Percentiles rank a stretch among this genome's conserved stretches.
Evolutionary conservation across 1,140 invertebrate species (phyloP).

Genomic region (Chionoecetes opilio): DNA sequence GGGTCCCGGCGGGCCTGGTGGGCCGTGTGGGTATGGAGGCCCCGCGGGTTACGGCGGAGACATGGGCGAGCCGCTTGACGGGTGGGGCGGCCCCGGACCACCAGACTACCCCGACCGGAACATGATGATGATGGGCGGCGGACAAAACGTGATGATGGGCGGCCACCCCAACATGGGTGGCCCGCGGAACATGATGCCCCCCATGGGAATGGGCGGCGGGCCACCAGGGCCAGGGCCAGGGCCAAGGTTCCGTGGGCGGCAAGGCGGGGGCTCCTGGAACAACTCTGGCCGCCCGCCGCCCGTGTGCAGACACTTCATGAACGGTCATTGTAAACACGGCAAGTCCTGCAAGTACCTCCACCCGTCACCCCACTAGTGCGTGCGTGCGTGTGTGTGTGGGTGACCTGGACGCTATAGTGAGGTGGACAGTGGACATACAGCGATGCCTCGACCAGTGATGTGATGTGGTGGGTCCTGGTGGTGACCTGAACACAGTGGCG

Average conservation of each 20-base stretch:
- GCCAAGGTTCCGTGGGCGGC: conserved; percentile 42
- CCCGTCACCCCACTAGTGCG: conserved; percentile 42
- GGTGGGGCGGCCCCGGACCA: conserved; percentile 66
- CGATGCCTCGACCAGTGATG: too few species aligned
- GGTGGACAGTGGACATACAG: too few species aligned
- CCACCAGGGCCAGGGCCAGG: conserved; percentile 19
- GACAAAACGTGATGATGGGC: conserved; percentile 70
- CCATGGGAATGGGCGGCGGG: conserved; percentile 65
- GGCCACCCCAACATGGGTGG: conserved; percentile 49
- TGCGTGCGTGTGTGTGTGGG: too few species aligned
- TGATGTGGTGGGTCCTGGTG: too few species aligned
- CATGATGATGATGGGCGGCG: conserved; percentile 69
- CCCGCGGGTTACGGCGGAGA: conserved; percentile 40
- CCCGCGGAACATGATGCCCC: conserved; percentile 73
- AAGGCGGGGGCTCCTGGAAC: conserved; percentile 57
- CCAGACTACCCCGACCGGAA: conserved; percentile 62
- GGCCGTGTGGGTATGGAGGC: conserved; percentile 37
- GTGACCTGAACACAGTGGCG: too few species aligned
- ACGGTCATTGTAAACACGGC: conserved; percentile 71
- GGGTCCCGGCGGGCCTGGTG: conserved; percentile 48
- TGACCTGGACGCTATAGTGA: too few species aligned
- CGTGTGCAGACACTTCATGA: conserved; percentile 73
- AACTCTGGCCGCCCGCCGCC: not conserved
- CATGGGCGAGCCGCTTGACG: conserved; percentile 53
- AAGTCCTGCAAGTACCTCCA: conserved; percentile 71